These are phyloP conservation scores for Melikaiella ostensackeni DNA, from an alignment of 2,888 invertebrate species.

Conservation along the genomic window DNA sequence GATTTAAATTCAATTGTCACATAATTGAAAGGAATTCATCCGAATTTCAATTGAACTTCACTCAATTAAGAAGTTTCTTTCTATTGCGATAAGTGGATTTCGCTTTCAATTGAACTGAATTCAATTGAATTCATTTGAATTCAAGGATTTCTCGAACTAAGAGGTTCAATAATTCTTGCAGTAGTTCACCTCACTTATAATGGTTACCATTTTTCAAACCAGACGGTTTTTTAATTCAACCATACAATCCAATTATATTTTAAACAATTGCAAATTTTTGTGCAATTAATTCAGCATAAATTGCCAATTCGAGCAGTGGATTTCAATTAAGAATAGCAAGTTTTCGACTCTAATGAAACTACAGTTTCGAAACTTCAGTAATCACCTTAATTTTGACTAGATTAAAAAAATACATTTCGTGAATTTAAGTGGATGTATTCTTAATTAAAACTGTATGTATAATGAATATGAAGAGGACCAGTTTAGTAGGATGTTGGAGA, in stretches of 20 bases:
- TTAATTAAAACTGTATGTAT: slow-evolving; percentile 15
- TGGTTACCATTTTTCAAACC: no score
- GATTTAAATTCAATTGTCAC: no score
- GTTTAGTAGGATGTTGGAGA: slow-evolving; percentile 13
- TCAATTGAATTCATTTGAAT: no score
- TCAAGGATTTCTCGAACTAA: no score
- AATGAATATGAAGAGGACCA: slow-evolving; percentile 27
- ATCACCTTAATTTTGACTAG: background rate
- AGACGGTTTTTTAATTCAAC: no score
- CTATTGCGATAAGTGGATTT: no score
- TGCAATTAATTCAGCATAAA: background rate
- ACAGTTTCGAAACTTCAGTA: background rate
- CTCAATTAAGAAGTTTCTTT: no score
- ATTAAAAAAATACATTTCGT: background rate
- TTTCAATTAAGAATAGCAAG: background rate
- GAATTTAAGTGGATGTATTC: background rate
- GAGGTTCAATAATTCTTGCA: no score
- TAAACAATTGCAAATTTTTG: background rate
- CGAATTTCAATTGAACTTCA: no score
- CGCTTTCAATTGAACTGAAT: no score
- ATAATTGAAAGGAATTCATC: no score
- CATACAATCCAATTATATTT: background rate
- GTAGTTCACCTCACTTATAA: no score
- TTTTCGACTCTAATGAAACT: background rate
- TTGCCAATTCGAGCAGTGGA: background rate